Evolutionary conservation across 2,113 vertebrate genomes (phyloP).

Genomic region (Tragulus kanchil): DNA sequence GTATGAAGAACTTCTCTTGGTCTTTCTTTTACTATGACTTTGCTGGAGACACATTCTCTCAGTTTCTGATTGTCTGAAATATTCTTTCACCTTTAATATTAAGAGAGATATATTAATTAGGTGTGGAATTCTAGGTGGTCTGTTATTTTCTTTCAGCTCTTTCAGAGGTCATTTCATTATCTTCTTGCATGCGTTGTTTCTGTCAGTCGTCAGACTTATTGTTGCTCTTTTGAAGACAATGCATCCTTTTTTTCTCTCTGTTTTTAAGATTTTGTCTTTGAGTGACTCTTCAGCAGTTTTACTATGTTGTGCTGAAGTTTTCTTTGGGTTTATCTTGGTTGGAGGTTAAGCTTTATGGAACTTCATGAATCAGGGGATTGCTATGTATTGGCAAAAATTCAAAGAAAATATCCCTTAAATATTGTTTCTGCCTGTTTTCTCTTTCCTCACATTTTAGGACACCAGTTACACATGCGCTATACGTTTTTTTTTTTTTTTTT

Average conservation of each 20-base stretch:
- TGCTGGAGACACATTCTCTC: background rate
- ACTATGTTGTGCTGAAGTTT: background rate
- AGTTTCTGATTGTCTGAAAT: background rate
- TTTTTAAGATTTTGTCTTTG: slow-evolving; percentile 21
- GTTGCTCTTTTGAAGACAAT: slow-evolving; percentile 7
- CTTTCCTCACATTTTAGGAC: background rate
- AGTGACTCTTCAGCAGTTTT: background rate
- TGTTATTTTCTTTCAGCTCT: background rate
- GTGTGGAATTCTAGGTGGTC: background rate
- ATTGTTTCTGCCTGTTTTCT: background rate
- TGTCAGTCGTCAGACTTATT: background rate
- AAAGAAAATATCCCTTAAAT: background rate
- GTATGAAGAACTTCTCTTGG: background rate
- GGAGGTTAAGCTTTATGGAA: background rate
- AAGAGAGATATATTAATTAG: background rate
- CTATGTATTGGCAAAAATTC: background rate
- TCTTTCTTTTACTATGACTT: background rate
- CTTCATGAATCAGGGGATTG: background rate
- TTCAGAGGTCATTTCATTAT: background rate
- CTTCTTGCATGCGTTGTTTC: background rate
- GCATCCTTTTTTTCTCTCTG: background rate
- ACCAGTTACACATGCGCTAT: background rate
- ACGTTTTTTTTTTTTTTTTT: background rate
- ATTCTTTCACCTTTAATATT: background rate
- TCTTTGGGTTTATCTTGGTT: slow-evolving; percentile 5